phyloP scores from a whole-genome alignment of 53 echinoderm and acorn worm genomes.

The Antedon mediterranea region DNA sequence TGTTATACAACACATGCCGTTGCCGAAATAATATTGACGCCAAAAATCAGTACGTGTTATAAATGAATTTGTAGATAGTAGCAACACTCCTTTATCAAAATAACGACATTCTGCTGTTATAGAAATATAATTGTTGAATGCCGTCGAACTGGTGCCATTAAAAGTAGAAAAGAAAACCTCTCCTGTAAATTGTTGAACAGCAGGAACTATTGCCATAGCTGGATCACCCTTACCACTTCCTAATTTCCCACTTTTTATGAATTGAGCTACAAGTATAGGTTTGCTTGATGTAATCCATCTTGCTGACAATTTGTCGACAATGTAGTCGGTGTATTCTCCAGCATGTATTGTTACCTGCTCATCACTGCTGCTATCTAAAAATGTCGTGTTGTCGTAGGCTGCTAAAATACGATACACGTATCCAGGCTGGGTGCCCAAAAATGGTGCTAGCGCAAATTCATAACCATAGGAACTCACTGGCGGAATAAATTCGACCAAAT shows the following conservation, averaged over 20 bases:
- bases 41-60: background rate
- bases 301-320: slow-evolving; percentile 7
- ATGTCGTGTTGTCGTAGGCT: slow-evolving; percentile 20
- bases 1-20: background rate
- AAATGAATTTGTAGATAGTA: background rate
- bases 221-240: slow-evolving; percentile 34
- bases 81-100: background rate
- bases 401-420: slow-evolving; percentile 38
- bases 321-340: slow-evolving; percentile 22
- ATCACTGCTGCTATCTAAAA: slow-evolving; percentile 1
- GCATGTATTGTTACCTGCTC: background rate
- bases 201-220: slow-evolving; percentile 50
- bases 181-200: slow-evolving; percentile 44
- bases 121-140: background rate
- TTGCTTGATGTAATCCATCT: slow-evolving; percentile 20
- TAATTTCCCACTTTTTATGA: slow-evolving; percentile 20
- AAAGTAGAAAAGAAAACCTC: background rate
- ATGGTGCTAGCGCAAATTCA: slow-evolving; percentile 33
- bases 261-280: slow-evolving; percentile 35
- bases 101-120: background rate
- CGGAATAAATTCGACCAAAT: slow-evolving; percentile 54
- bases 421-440: slow-evolving; percentile 16
- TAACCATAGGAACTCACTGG: slow-evolving; percentile 39
- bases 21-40: background rate
- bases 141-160: background rate